A percentile compares a stretch with the other conserved stretches of the same genome.
These are phyloP conservation scores for Autographa pulchrina DNA, from an alignment of 2,888 invertebrate species.

Conservation along the genomic window DNA sequence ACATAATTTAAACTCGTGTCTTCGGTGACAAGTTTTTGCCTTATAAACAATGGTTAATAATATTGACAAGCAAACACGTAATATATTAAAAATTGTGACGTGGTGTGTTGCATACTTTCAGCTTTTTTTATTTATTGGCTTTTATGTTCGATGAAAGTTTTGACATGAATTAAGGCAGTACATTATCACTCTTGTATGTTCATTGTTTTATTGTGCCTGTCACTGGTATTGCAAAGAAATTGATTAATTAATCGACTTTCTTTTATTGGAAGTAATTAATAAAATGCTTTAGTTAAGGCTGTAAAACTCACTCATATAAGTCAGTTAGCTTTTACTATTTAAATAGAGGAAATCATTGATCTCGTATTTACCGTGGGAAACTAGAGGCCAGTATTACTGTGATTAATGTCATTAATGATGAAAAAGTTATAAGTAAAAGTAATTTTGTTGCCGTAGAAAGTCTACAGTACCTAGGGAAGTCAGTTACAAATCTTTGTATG, in stretches of 20 bases:
- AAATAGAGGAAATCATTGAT: conserved; percentile 44
- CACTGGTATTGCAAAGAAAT: too few relatives aligned
- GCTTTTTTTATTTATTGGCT: conserved; percentile 12
- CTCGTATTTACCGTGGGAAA: conserved; percentile 22
- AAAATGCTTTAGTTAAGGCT: conserved; percentile 14
- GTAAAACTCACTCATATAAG: conserved; percentile 35
- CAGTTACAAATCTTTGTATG: too few relatives aligned
- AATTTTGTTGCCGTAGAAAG: conserved; percentile 1
- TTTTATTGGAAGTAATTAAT: conserved; percentile 43
- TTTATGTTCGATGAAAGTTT: conserved; percentile 44
- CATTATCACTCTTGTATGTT: neutral
- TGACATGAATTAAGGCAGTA: neutral
- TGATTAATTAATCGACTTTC: conserved; percentile 36
- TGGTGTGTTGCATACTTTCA: conserved; percentile 16
- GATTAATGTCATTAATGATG: conserved; percentile 1
- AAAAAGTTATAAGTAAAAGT: neutral
- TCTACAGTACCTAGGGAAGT: neutral
- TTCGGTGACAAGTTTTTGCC: conserved; percentile 1
- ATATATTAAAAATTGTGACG: conserved; percentile 22
- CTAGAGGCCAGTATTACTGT: neutral
- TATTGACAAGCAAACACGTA: conserved; percentile 8
- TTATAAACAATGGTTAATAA: conserved; percentile 12
- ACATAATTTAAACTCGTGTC: neutral
- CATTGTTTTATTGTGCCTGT: conserved; percentile 18
- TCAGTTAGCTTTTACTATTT: conserved; percentile 50